Conservation (phyloP, 2,797 vertebrate species). For the Buphagus erythrorhynchus region DNA sequence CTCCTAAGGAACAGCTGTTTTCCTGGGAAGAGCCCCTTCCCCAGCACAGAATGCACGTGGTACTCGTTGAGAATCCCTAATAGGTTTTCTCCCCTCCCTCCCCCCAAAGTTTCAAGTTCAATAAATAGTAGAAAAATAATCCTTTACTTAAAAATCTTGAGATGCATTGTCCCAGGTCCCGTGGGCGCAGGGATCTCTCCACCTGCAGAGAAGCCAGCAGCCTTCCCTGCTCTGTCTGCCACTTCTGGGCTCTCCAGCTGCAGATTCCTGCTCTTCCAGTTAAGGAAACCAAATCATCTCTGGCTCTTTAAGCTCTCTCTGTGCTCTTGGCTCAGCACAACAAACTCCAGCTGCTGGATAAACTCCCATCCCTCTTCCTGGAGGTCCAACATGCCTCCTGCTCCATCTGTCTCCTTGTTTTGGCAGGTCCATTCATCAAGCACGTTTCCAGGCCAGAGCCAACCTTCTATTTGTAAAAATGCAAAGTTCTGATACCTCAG, state of each 20-base stretch:
- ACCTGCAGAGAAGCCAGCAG: background rate
- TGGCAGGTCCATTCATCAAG: constrained; percentile 27
- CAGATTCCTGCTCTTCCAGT: constrained; percentile 64
- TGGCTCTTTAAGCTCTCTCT: background rate
- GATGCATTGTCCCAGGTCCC: constrained; percentile 75
- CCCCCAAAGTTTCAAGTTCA: constrained; percentile 81
- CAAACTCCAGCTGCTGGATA: constrained; percentile 27
- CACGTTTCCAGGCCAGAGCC: constrained; percentile 21
- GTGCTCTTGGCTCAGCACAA: constrained; percentile 67
- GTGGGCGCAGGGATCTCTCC: background rate
- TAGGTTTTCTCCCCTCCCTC: constrained; percentile 37
- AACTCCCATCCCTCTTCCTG: constrained; percentile 29
- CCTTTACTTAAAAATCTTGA: constrained; percentile 86
- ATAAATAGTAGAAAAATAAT: constrained; percentile 99
- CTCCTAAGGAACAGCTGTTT: constrained; percentile 38
- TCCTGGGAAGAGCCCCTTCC: constrained; percentile 58
- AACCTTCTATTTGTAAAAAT: background rate
- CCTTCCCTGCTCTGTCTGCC: background rate
- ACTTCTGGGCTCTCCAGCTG: background rate
- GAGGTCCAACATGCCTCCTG: constrained; percentile 47
- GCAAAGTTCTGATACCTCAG: background rate
- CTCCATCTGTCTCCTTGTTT: background rate
- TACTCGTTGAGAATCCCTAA: background rate
- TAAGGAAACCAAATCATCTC: constrained; percentile 63
- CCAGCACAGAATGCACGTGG: constrained; percentile 28